These are phyloP conservation scores for Chrysolina haemoptera DNA, from an alignment of 2,888 invertebrate species.

Conservation along the genomic window DNA sequence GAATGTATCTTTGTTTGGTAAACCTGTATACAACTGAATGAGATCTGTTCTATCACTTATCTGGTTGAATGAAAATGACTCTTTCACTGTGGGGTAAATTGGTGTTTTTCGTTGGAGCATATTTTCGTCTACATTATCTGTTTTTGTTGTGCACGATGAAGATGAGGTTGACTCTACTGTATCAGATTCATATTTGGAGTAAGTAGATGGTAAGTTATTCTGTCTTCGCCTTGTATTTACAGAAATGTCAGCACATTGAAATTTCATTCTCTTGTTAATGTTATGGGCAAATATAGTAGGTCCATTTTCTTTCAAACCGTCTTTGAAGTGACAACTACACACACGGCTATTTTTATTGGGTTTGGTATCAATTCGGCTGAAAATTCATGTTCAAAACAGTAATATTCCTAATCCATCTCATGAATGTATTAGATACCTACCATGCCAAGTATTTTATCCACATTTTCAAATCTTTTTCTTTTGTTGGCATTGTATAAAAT, in stretches of 20 bases:
- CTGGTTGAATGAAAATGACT: neutral
- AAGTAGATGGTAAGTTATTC: no score
- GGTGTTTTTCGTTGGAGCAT: no score
- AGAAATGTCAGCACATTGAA: no score
- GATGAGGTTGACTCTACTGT: no score
- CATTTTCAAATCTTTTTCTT: neutral
- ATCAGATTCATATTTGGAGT: no score
- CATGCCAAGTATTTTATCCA: neutral
- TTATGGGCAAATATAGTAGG: neutral
- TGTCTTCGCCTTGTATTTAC: no score
- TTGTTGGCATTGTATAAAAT: neutral
- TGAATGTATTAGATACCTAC: slow-evolving; percentile 16
- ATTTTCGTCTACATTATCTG: no score
- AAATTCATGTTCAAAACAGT: neutral
- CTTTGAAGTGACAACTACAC: neutral
- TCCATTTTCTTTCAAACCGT: neutral
- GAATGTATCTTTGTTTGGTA: neutral
- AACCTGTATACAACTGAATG: slow-evolving; percentile 9
- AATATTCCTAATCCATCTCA: no score
- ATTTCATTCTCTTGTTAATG: neutral
- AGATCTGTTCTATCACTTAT: neutral
- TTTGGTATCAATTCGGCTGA: neutral
- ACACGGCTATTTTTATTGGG: neutral
- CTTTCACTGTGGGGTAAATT: no score
- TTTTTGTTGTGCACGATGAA: no score